phyloP scores from a whole-genome alignment of 2,888 invertebrate genomes.

The Melanargia galathea region DNA sequence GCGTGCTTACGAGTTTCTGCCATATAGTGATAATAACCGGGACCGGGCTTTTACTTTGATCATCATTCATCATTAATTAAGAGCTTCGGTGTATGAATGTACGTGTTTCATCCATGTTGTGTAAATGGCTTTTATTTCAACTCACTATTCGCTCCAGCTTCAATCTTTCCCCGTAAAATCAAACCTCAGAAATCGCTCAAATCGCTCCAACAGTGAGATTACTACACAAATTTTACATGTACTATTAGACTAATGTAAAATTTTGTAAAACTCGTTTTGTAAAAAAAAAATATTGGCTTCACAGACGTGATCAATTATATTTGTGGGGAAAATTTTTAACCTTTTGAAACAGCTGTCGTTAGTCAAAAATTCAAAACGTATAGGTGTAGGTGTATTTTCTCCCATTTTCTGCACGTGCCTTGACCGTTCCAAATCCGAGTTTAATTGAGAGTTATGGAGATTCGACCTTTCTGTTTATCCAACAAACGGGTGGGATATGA shows the following conservation, averaged over 20 bases:
- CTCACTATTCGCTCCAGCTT: too few species aligned
- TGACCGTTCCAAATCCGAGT: constrained; percentile 53
- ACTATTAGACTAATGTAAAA: too few species aligned
- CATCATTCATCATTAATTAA: neutral
- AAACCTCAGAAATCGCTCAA: too few species aligned
- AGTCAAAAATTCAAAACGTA: constrained; percentile 11
- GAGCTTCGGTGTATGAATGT: too few species aligned
- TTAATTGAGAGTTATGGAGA: constrained; percentile 63
- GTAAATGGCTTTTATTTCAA: too few species aligned
- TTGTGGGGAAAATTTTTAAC: constrained; percentile 7
- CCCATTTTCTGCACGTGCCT: constrained; percentile 47
- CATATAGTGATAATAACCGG: too few species aligned
- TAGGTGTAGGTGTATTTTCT: constrained; percentile 38
- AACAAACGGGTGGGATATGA: constrained; percentile 35
- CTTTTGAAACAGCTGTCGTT: constrained; percentile 15
- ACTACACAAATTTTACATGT: too few species aligned
- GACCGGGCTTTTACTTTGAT: too few species aligned
- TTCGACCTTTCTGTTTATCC: constrained; percentile 42
- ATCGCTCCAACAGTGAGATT: too few species aligned
- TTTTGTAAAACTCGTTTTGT: neutral
- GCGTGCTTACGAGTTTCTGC: too few species aligned
- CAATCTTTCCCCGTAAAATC: too few species aligned
- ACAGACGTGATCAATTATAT: neutral
- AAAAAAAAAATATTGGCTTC: neutral
- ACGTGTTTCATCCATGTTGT: too few species aligned